phyloP scores from a whole-genome alignment of 2,797 vertebrate genomes.

The Rhyacichthys aspro region DNA sequence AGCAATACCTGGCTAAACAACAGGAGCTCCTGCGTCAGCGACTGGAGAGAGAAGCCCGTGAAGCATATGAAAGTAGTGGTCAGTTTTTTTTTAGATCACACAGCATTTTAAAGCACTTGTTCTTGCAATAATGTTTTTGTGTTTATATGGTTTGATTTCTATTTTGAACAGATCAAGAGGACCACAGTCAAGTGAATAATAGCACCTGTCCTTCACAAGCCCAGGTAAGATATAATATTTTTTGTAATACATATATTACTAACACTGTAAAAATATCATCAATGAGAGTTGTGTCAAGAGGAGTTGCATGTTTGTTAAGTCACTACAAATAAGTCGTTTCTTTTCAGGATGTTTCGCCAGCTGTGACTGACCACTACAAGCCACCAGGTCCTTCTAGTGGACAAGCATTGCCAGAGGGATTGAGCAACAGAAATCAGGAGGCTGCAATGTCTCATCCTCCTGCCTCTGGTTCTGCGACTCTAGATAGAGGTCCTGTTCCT shows the following conservation, averaged over 20 bases:
- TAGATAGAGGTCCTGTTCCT: conserved; percentile 64
- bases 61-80: conserved; percentile 89
- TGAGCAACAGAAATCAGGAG: conserved; percentile 66
- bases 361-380: conserved; percentile 68
- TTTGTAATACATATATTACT: background rate
- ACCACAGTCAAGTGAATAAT: conserved; percentile 78
- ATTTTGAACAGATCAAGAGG: conserved; percentile 73
- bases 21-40: conserved; percentile 91
- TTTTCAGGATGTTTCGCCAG: conserved; percentile 69
- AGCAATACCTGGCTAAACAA: conserved; percentile 94
- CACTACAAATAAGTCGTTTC: background rate
- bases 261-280: no score
- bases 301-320: background rate
- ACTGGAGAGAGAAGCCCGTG: conserved; percentile 88
- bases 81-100: conserved; percentile 34
- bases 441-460: conserved; percentile 67
- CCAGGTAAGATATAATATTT: conserved; percentile 66
- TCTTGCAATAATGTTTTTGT: conserved; percentile 6
- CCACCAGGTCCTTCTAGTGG: conserved; percentile 66
- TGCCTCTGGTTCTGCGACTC: conserved; percentile 67
- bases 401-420: conserved; percentile 61
- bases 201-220: conserved; percentile 68
- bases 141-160: conserved; percentile 18
- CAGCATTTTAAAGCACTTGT: background rate
- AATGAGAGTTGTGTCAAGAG: no score